Conservation (phyloP, 2,113 vertebrate genomes). For the Pelecanoides urinatrix region DNA sequence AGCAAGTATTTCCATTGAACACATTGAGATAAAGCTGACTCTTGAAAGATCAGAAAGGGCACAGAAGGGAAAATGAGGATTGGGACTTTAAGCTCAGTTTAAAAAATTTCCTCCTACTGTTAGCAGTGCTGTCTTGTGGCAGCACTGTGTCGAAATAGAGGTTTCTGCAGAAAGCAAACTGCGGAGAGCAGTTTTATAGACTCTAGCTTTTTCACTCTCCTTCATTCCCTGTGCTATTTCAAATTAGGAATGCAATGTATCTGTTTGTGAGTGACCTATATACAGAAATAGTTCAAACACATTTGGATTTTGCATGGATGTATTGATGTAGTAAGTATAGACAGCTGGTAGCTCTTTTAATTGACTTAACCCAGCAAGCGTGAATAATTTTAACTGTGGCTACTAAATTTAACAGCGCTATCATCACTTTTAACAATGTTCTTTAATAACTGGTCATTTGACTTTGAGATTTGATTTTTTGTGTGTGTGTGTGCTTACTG, state of each 20-base stretch:
- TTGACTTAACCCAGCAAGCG: background rate
- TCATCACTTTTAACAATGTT: background rate
- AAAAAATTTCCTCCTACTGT: fast-evolving
- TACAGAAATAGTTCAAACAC: background rate
- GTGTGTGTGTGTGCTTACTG: background rate
- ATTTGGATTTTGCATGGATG: background rate
- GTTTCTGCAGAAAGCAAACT: background rate
- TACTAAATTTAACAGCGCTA: background rate
- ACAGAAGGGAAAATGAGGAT: background rate
- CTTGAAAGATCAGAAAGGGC: background rate
- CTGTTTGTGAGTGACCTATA: background rate
- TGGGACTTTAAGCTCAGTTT: background rate
- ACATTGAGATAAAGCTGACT: background rate
- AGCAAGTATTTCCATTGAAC: background rate
- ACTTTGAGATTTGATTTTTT: background rate
- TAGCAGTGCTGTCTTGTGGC: background rate
- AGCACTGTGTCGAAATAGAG: background rate
- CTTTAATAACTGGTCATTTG: background rate
- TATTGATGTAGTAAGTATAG: background rate
- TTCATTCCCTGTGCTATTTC: fast-evolving
- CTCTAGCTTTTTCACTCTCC: background rate
- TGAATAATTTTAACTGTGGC: background rate
- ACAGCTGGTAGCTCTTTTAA: slow-evolving; percentile 14
- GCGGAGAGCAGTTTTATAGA: background rate
- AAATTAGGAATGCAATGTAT: background rate